These are phyloP conservation scores for Mesocentrotus franciscanus DNA, from an alignment of 53 echinoderm and acorn worm genomes.

Conservation along the genomic window DNA sequence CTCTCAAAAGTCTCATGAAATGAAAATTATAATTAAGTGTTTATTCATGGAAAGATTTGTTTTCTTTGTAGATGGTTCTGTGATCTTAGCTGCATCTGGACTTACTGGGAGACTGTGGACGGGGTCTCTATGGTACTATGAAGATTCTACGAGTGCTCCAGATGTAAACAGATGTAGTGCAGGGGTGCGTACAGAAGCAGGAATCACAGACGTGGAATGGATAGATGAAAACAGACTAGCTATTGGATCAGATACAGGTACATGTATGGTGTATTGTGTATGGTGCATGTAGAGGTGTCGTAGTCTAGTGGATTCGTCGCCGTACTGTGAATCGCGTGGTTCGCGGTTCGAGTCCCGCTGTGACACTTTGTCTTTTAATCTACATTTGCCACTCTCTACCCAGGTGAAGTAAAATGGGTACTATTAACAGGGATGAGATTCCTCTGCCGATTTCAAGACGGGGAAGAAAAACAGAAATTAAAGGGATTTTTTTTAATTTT, in stretches of 20 bases:
- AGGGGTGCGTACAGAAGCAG: conserved; percentile 91
- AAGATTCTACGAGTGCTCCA: conserved; percentile 92
- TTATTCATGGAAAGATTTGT: background rate
- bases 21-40: background rate
- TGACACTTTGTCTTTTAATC: too few relatives aligned
- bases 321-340: too few relatives aligned
- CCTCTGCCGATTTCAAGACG: too few relatives aligned
- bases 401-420: too few relatives aligned
- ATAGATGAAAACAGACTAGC: conserved; percentile 94
- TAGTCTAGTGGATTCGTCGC: too few relatives aligned
- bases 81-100: conserved; percentile 91
- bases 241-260: conserved; percentile 96
- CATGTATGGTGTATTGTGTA: background rate
- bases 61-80: conserved; percentile 84
- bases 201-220: conserved; percentile 94
- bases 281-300: too few relatives aligned
- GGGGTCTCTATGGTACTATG: conserved; percentile 96
- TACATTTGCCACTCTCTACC: too few relatives aligned
- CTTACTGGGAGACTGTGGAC: conserved; percentile 90
- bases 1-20: too few relatives aligned
- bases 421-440: too few relatives aligned
- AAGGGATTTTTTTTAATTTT: too few relatives aligned
- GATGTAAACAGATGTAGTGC: conserved; percentile 89
- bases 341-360: too few relatives aligned
- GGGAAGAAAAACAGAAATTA: too few relatives aligned